Evolutionary conservation across 2,113 vertebrate species (phyloP), one percentile per base, ranked within the genome.

Genomic region (Recurvirostra avosetta): DNA sequence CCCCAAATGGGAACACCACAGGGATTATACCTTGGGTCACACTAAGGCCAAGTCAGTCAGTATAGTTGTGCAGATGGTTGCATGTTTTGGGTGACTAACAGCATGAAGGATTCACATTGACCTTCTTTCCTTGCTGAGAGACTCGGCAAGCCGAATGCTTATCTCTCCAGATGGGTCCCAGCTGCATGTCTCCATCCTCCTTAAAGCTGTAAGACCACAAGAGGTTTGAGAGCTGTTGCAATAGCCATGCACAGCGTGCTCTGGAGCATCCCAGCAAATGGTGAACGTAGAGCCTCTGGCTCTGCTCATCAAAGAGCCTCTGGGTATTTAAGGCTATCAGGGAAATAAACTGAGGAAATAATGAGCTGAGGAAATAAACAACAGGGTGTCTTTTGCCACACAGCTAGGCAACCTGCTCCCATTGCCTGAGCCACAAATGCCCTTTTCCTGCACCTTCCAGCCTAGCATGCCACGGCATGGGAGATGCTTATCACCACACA

Each of bases 11-110:
- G 38, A 26, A 9, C 53, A 81, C 40, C 66, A 53, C 32, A 75
- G 29, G 4, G 13, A 3, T 43, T 56, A 10, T 7, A 6, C 22
- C n/a, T 65, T 2, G 0, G n/a, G 15, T 53, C 52, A 81, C 25
- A 66, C 15, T 41, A 36, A 19, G 17, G 50, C 26, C 8, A 14
- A 25, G 12, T 34, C 5, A 1, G 40, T 70, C 76, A 76, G 12
- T 9, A 18, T 0, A 53, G 47, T 6, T 1, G 2, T 9, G 30
- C 53, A 80, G 67, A 30, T 52, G 25, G 36, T 40, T n/a, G 50
- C 0, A 0, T 70, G 72, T 36, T 84, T 53, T 68, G 38, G 23
- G 22, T 49, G 53, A 80, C 15, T 30, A 59, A 70, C 27, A 76
- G 43, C 38, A 20, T 9, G 13, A 18, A 55, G 36, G 2, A 25